These are phyloP conservation scores for Periplaneta americana DNA, from an alignment of 1,140 invertebrate genomes.

Conservation along the genomic window DNA sequence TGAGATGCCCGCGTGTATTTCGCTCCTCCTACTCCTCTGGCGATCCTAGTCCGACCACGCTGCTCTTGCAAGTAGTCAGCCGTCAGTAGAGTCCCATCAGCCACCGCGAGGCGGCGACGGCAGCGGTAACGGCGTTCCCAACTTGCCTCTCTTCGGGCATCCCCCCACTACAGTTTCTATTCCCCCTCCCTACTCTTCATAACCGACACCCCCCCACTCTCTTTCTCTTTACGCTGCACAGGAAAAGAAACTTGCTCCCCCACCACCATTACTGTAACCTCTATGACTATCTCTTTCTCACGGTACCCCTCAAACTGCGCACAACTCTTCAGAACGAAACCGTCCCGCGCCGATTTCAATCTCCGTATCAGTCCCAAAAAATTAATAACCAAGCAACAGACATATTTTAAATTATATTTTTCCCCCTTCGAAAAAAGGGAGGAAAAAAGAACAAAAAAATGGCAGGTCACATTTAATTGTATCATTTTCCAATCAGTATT, in stretches of 20 bases:
- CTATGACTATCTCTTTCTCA: neutral
- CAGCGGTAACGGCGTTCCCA: constrained; percentile 1
- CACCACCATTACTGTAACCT: neutral
- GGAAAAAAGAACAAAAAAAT: neutral
- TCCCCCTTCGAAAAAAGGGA: neutral
- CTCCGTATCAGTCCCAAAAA: constrained; percentile 5
- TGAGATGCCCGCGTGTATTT: neutral
- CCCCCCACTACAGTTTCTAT: neutral
- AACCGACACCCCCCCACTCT: neutral
- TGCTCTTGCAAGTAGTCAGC: neutral
- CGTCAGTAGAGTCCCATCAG: neutral
- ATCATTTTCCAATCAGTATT: neutral
- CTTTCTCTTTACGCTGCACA: neutral
- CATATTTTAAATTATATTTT: neutral
- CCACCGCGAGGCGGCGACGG: neutral
- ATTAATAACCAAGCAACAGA: neutral
- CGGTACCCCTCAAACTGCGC: constrained; percentile 7
- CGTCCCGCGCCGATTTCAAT: constrained; percentile 18
- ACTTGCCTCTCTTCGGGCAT: neutral
- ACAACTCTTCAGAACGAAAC: constrained; percentile 8
- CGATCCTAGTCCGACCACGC: neutral
- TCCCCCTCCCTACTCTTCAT: neutral
- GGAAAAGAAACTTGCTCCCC: neutral
- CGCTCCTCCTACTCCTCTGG: neutral
- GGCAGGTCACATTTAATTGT: neutral